These are phyloP conservation scores for Drosophila paulistorum DNA, from an alignment of 1,140 invertebrate genomes.

Conservation along the genomic window DNA sequence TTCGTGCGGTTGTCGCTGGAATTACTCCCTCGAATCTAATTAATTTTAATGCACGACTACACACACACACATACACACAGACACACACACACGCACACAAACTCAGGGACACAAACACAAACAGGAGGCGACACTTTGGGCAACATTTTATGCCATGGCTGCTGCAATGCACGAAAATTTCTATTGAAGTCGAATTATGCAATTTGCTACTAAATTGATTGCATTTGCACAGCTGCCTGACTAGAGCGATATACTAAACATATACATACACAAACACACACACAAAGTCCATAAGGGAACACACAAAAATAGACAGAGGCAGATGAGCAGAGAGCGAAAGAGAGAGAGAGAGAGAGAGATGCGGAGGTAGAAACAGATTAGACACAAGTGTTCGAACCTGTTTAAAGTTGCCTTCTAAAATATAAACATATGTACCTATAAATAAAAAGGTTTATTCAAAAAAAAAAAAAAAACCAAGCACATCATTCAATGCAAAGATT, in stretches of 20 bases:
- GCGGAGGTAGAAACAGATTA: neutral
- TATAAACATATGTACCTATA: constrained; percentile 39
- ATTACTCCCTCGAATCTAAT: constrained; percentile 83
- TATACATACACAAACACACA: neutral
- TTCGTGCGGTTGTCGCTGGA: constrained; percentile 82
- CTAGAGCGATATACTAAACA: constrained; percentile 23
- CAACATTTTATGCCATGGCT: constrained; percentile 66
- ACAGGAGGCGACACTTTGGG: constrained; percentile 69
- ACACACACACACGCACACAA: constrained; percentile 23
- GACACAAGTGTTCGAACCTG: constrained; percentile 21
- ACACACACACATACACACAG: constrained; percentile 45
- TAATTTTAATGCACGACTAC: constrained; percentile 83
- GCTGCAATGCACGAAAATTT: constrained; percentile 66
- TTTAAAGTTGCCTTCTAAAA: constrained; percentile 55
- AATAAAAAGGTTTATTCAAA: constrained; percentile 42
- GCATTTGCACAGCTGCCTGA: constrained; percentile 70
- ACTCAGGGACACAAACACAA: constrained; percentile 22
- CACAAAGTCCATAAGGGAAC: neutral
- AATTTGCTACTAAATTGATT: constrained; percentile 82
- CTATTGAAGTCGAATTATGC: constrained; percentile 81
- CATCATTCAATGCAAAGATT: neutral
- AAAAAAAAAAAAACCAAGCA: neutral
- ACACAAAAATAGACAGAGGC: neutral
- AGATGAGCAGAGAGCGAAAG: neutral
- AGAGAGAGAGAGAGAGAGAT: neutral